A percentile compares a stretch with the other conserved stretches of the same genome.
Evolutionary conservation across 2,113 vertebrate species (phyloP).

Genomic region (Aegypius monachus): DNA sequence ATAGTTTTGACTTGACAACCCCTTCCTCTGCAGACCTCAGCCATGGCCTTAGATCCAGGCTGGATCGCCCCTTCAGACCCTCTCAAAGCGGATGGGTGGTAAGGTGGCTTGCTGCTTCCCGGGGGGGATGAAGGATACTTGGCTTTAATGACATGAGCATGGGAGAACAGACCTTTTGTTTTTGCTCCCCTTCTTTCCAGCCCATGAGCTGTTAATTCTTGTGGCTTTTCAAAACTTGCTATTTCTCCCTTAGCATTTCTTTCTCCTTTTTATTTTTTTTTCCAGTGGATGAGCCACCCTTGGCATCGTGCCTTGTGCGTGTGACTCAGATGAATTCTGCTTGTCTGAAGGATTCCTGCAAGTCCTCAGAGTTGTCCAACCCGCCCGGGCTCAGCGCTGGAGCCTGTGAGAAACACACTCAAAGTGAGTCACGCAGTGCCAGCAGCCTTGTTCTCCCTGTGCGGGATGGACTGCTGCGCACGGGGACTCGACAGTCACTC

Average conservation of each 20-base stretch:
- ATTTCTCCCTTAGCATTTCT: constrained; percentile 24
- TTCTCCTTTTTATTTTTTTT: not conserved
- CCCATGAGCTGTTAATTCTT: constrained; percentile 38
- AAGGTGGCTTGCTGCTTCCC: not conserved
- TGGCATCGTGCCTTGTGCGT: not conserved
- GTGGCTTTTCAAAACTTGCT: constrained; percentile 55
- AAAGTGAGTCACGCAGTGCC: not conserved
- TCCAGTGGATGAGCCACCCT: constrained; percentile 27
- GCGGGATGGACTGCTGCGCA: fast-evolving
- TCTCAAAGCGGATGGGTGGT: not conserved
- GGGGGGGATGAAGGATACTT: not conserved
- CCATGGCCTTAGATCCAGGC: not conserved
- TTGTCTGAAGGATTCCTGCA: constrained; percentile 28
- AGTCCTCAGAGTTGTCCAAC: constrained; percentile 35
- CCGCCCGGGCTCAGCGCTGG: not conserved
- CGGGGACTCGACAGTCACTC: fast-evolving
- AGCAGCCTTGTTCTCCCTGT: not conserved
- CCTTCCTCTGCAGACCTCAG: constrained; percentile 17
- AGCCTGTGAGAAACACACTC: not conserved
- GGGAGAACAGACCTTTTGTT: not conserved
- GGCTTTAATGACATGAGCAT: not conserved
- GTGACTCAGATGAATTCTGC: constrained; percentile 48
- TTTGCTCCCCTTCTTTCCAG: not conserved
- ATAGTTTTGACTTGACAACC: constrained; percentile 41
- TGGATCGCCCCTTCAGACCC: not conserved